Percentiles rank a stretch among this genome's conserved stretches.
phyloP scores from a whole-genome alignment of 1,140 invertebrate genomes.

The Cepaea nemoralis region DNA sequence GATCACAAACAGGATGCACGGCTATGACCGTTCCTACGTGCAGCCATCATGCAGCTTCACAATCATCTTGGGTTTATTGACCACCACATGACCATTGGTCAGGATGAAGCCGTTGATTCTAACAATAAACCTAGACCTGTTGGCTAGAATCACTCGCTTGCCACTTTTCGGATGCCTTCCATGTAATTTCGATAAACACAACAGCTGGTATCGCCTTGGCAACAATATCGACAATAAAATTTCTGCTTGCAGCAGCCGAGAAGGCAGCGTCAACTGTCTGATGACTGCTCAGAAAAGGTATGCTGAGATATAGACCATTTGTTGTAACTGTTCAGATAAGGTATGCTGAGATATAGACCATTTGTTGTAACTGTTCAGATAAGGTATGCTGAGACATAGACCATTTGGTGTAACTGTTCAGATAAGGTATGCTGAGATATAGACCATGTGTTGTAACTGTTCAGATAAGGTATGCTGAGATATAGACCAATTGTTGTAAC shows the following conservation, averaged over 20 bases:
- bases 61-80: slow-evolving; percentile 79
- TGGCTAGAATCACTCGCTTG: slow-evolving; percentile 78
- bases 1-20: slow-evolving; percentile 85
- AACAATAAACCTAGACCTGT: slow-evolving; percentile 91
- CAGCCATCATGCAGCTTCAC: slow-evolving; percentile 76
- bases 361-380: no score
- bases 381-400: no score
- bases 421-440: no score
- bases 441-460: no score
- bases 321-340: no score
- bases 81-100: slow-evolving; percentile 95
- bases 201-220: slow-evolving; percentile 83
- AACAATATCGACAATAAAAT: slow-evolving; percentile 93
- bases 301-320: no score
- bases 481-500: no score
- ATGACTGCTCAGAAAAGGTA: not conserved
- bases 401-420: no score
- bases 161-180: slow-evolving; percentile 75
- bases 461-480: no score
- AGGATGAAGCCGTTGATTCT: slow-evolving; percentile 88
- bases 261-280: not conserved
- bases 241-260: slow-evolving; percentile 62
- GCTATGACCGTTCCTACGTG: slow-evolving; percentile 83
- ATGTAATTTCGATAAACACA: slow-evolving; percentile 89
- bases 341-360: no score